Conservation (phyloP, 2,888 invertebrate genomes). For the Kryphioiulus occultus region DNA sequence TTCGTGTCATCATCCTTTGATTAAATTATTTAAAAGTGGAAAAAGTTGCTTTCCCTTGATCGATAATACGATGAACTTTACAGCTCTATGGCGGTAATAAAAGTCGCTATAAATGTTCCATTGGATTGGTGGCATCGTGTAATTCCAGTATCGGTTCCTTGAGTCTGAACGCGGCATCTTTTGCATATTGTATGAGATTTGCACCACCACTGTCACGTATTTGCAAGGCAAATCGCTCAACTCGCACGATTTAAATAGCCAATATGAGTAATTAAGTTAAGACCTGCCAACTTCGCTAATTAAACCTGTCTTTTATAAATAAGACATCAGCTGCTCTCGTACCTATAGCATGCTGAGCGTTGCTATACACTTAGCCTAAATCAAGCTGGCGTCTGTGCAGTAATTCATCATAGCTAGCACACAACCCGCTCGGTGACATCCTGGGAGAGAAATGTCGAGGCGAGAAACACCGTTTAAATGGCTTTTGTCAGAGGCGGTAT, state of each 20-base stretch:
- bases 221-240: slow-evolving; percentile 18
- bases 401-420: background rate
- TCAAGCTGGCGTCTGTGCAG: slow-evolving; percentile 7
- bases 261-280: slow-evolving; percentile 25
- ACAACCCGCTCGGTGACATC: background rate
- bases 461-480: background rate
- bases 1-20: slow-evolving; percentile 2
- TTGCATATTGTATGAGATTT: background rate
- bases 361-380: background rate
- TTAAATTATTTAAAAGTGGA: slow-evolving; percentile 21
- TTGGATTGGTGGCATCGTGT: background rate
- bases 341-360: background rate
- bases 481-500: background rate
- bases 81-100: background rate
- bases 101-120: background rate
- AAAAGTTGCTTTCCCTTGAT: background rate
- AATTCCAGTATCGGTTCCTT: background rate
- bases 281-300: slow-evolving; percentile 35
- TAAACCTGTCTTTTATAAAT: slow-evolving; percentile 31
- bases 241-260: slow-evolving; percentile 30
- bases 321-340: slow-evolving; percentile 12
- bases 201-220: slow-evolving; percentile 20
- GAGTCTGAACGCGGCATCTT: background rate
- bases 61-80: slow-evolving; percentile 4
- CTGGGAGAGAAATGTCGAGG: background rate